Percentiles rank a stretch among this genome's conserved stretches.
Evolutionary conservation across 2,888 invertebrate genomes (phyloP).

Genomic region (Cephus pulcher): DNA sequence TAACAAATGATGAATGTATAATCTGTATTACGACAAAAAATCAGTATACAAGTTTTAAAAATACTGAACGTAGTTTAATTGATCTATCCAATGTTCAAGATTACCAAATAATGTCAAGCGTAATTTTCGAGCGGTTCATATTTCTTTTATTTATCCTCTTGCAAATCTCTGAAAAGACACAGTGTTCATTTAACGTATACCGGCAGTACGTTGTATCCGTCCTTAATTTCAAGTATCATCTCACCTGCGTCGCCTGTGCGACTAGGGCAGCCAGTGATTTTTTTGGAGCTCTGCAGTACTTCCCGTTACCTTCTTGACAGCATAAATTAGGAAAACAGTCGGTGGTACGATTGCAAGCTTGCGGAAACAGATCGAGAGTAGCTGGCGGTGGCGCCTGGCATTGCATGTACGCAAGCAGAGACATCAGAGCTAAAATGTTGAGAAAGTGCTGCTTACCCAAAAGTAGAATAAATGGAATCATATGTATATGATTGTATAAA

Average conservation of each 20-base stretch:
- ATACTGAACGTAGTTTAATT: constrained; percentile 20
- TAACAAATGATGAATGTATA: constrained; percentile 28
- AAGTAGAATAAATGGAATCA: constrained; percentile 52
- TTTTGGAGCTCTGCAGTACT: constrained; percentile 80
- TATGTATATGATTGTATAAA: constrained; percentile 3
- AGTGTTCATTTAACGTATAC: neutral
- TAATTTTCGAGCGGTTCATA: no score
- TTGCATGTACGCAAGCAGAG: constrained; percentile 73
- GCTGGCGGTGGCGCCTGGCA: constrained; percentile 79
- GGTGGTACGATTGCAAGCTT: constrained; percentile 76
- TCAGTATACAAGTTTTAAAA: constrained; percentile 45
- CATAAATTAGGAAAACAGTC: constrained; percentile 86
- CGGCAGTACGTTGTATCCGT: no score
- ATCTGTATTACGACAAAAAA: constrained; percentile 45
- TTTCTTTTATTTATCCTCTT: constrained; percentile 22
- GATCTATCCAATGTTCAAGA: neutral
- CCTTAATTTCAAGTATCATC: no score
- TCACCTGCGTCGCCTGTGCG: constrained; percentile 73
- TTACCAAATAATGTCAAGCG: no score
- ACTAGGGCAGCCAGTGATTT: constrained; percentile 77
- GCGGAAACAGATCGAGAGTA: constrained; percentile 77
- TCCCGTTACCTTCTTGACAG: constrained; percentile 80
- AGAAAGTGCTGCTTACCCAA: neutral
- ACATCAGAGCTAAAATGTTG: constrained; percentile 43
- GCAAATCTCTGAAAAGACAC: constrained; percentile 29